Percentiles rank a stretch among this genome's conserved stretches.
phyloP scores from a whole-genome alignment of 2,113 vertebrate species.

The Calonectris borealis region DNA sequence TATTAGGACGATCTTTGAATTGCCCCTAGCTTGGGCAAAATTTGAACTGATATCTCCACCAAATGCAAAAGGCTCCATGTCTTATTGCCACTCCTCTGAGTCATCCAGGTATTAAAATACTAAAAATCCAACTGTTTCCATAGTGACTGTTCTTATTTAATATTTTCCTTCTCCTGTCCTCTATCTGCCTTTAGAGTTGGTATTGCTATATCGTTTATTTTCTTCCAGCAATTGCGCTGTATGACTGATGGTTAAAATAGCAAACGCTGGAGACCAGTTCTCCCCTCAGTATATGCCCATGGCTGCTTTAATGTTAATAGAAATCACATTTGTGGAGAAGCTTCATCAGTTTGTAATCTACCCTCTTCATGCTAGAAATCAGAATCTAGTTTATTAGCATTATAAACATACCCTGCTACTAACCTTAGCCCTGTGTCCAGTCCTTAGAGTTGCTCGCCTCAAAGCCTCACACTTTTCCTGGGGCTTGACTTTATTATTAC shows the following conservation, averaged over 20 bases:
- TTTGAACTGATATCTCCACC: not conserved
- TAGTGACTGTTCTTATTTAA: conserved; percentile 57
- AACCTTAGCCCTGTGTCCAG: not conserved
- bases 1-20: not conserved
- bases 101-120: conserved; percentile 50
- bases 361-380: not conserved
- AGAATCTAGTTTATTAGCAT: not conserved
- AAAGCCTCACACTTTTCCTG: not conserved
- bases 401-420: not conserved
- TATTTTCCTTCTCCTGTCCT: conserved; percentile 38
- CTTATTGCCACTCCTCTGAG: conserved; percentile 20
- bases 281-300: not conserved
- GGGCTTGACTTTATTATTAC: not conserved
- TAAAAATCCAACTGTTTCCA: conserved; percentile 47
- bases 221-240: not conserved
- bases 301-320: conserved; percentile 28
- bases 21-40: not conserved
- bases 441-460: not conserved
- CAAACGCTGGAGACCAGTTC: conserved; percentile 9
- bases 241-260: conserved; percentile 16
- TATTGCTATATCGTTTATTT: not conserved
- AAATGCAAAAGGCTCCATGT: not conserved
- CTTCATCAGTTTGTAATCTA: conserved; percentile 25
- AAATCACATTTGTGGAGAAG: conserved; percentile 25
- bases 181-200: conserved; percentile 23